Evolutionary conservation across 2,797 vertebrate species (phyloP), one percentile per base, ranked within the genome.

Genomic region (Anguilla pacifica): DNA sequence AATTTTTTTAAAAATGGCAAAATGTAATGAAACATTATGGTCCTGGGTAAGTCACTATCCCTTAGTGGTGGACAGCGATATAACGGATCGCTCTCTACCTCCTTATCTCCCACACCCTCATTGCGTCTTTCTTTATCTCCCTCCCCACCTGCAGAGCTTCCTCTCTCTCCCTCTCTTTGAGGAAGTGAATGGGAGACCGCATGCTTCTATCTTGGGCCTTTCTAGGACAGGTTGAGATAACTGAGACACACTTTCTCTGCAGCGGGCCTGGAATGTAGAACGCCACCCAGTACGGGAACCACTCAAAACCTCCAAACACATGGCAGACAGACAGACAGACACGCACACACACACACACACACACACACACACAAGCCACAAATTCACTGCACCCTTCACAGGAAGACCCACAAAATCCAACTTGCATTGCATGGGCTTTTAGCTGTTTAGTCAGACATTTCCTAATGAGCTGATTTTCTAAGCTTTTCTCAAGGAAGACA

Each of bases 141-240:
- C 35, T 79, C 67, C 22, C 28, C 19, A 46, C 9, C 49, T 17
- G 25, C 49, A 82, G 9, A 19, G 10, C 17, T 49, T 28, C 64
- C 59, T 43, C 59, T 82, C 74, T 61, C 53, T 55, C 61, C 59
- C 86, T 53, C 67, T n/a, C n/a, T 35, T 39, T 86, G 74, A 84
- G 70, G 70, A 74, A 31, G 85, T 25, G 81, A 87, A 82, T 70
- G 67, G 67, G 25, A 39, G 79, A 87, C 59, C 31, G 86, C 51
- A 79, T 86, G 87, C 87, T 90, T 88, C 89, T 90, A 90, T 90
- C 85, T 90, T 87, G 85, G 22, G 88, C 39, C 84, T 88, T 88
- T 88, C 88, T 83, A 81, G 87, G 83, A 59, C 64, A 43, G 49
- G 70, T 84, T 59, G 70, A 82, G 51, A 19, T 55, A 84, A 46